Base-by-base conservation (phyloP, 2,113 vertebrate genomes). In the Syrmaticus mikado region DNA sequence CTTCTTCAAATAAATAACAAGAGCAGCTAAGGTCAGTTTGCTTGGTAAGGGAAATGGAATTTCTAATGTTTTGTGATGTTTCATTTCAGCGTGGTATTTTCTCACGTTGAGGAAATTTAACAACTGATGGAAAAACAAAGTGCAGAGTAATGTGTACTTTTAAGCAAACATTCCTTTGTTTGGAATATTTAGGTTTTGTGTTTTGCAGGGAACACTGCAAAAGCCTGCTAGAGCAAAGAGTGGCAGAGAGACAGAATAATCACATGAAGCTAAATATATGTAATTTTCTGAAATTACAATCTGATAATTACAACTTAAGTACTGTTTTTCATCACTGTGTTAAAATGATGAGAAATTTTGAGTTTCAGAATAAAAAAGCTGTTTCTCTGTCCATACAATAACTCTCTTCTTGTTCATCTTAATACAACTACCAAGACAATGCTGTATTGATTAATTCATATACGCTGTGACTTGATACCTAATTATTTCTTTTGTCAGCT, bases 181-280 rank as follows among this genome's bases (percentile, higher is more conserved):
- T 66, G 84, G n/a, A 65, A 30, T 90, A 55, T 16, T 27, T 82
- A 96, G 94, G 57, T 60, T 91, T 94, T 32, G 74, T 94, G 78
- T 11, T 94, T 91, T 96, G 88, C 8, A n/a, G 21, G 88, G 96
- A 91, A 87, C 45, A n/a, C 79, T 97, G 89, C 89, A 95, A 94
- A 97, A 94, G 92, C 95, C 94, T 72, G 87, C 96, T 30, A 84
- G 85, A 86, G 48, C 85, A 85, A 40, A 66, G 66, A 55, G 91
- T 75, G 10, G 74, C 87, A 96, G 94, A 95, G 93, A 95, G 40
- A 75, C 52, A 32, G 89, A 97, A 81, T 97, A 96, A 61, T 65
- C 94, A 55, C 95, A 79, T 20, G 48, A 87, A 88, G 40, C 12
- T 11, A 34, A 17, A 13, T 45, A 94, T 40, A 61, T n/a, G 11